phyloP scores from a whole-genome alignment of 2,797 vertebrate genomes.

The Ataeniobius toweri region DNA sequence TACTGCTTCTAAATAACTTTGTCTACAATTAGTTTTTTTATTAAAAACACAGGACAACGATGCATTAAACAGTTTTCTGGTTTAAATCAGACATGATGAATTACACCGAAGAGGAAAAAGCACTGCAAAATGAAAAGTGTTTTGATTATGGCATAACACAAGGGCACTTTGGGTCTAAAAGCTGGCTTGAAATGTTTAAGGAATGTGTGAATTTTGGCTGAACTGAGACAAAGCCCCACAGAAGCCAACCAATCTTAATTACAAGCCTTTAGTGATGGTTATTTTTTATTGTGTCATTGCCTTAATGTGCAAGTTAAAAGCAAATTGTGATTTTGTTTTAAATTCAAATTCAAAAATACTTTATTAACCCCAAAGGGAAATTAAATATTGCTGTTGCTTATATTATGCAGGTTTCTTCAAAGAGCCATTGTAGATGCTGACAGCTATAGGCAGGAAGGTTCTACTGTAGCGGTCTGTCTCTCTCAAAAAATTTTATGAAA shows the following conservation, averaged over 20 bases:
- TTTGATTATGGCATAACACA: neutral
- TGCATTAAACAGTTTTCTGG: neutral
- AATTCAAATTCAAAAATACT: no score
- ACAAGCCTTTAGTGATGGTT: neutral
- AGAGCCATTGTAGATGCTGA: no score
- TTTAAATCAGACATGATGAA: slow-evolving; percentile 3
- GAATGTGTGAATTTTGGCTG: neutral
- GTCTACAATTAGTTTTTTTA: neutral
- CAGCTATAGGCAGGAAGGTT: no score
- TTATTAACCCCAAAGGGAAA: no score
- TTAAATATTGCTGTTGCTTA: no score
- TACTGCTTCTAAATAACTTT: no score
- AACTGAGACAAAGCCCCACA: neutral
- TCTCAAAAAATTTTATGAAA: no score
- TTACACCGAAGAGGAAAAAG: neutral
- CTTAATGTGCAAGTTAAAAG: no score
- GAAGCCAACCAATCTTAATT: neutral
- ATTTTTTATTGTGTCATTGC: neutral
- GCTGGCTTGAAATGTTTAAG: neutral
- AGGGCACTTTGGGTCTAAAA: slow-evolving; percentile 21
- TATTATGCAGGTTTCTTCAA: no score
- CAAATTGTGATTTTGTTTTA: no score
- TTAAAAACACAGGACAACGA: neutral
- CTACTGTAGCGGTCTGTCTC: no score
- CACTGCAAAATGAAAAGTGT: neutral